Base-by-base conservation (phyloP, 1,140 invertebrate genomes). In the Atta colombica region DNA sequence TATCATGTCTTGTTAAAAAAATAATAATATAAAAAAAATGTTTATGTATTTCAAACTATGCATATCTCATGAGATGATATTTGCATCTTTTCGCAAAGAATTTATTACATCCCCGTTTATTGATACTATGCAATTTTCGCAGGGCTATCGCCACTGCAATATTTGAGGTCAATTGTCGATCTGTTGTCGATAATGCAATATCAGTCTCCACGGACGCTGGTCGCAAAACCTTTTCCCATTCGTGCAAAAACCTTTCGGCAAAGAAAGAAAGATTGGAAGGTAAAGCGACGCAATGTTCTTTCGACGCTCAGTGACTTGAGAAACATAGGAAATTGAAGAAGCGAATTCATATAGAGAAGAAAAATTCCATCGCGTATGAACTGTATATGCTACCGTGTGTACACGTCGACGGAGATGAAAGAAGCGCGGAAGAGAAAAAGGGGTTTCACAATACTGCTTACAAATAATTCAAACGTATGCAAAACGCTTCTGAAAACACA, bases 281-380 rank as follows among this genome's bases (percentile, higher is more conserved):
- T 60, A 77, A 86, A 77, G 58, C 5, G 53, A 12, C 75, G 78
- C 71, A 86, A 82, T 69, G 85, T 78, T 91, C 89, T 69, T 81
- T 81, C 82, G 58, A 61, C 82, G 78, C 60, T 63, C 87, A 78
- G n/a, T 72, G 78, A 35, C 81, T 85, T 81, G 88, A 63, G 82
- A 89, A 92, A 91, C 75, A 53, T 87, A 88, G 87, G 88, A 91
- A 91, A 92, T 92, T 92, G 87, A 90, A 91, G 77, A 77, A 68
- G 72, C 80, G 81, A 86, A 85, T 82, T 77, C 72, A 60, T 72
- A 72, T 45, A 80, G 49, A 49, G 28, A 80, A 66, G 74, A 75
- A 82, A 87, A 82, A 88, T 91, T 88, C 61, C 61, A 77, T 86
- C 55, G 55, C 14, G 31, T 51, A 35, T n/a, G 31, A 25, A 39